Evolutionary conservation across 2,797 vertebrate genomes (phyloP), one percentile per base, ranked within the genome.

Genomic region (Eptatretus atami): DNA sequence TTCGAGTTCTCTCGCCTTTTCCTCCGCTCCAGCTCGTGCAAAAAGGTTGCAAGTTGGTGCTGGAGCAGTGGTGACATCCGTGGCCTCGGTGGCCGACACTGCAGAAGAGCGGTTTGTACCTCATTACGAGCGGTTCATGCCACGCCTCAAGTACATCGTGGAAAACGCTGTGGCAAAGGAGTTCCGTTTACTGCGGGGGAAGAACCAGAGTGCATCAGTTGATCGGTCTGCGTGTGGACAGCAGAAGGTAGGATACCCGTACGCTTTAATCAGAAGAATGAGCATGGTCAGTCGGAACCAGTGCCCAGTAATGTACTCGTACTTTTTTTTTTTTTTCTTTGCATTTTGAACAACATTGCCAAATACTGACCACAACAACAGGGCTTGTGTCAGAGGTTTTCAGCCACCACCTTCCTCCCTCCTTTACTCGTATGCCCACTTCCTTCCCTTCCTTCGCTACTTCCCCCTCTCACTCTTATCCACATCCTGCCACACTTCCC

Each of bases 21-120:
- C 31, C 31, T 44, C 31, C 6, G 4, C 2, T 52, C 10, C 64
- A 98, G 90, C 71, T 98, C 71, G 84, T 96, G 73, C 86, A 93
- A 74, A 95, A 95, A 73, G 90, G 92, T 66, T 96, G 85, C 68
- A 98, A 98, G 65, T 77, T 98, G 71, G 92, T 98, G 63, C 75
- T 98, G 77, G 92, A 98, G 74, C 92, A 98, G 88, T 98, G 68
- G 92, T 98, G 76, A 98, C 92, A 1, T 96, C 92, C 68, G 95
- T 98, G 65, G 92, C 92, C 2, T 98, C 90, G 1, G 92, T 98
- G 71, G 92, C 92, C 1, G 92, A 98, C 76, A 96, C 92, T 1
- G 90, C 86, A 1, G 90, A 95, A 74, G 90, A 98, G 71, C 92
- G 86, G 69, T 98, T 98, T 69, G 90, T 98, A 72, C 92, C 88